Evolutionary conservation across 1,140 invertebrate species (phyloP).

Genomic region (Pissodes strobi): DNA sequence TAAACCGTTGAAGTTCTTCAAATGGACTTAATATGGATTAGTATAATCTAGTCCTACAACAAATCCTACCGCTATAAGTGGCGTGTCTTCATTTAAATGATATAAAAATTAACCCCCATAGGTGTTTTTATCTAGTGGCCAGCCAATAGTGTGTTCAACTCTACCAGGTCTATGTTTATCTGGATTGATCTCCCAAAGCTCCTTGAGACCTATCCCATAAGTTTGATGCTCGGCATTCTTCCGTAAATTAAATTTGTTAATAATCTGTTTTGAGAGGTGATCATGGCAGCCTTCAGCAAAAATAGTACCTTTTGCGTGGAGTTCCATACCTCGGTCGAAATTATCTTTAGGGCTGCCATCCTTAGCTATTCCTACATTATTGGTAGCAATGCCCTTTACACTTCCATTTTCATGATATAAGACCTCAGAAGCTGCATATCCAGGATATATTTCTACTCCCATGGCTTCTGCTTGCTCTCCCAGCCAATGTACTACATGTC

Average conservation of each 20-base stretch:
- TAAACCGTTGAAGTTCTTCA: conserved; percentile 91
- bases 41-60: conserved; percentile 94
- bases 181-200: conserved; percentile 95
- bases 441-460: conserved; percentile 98
- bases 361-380: conserved; percentile 98
- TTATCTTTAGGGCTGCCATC: conserved; percentile 97
- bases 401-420: conserved; percentile 92
- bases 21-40: conserved; percentile 97
- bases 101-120: conserved; percentile 98
- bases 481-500: conserved; percentile 95
- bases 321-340: conserved; percentile 98
- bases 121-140: conserved; percentile 90
- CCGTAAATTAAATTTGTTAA: conserved; percentile 82
- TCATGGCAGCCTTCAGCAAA: conserved; percentile 99
- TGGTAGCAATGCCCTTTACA: conserved; percentile 96
- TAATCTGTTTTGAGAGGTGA: conserved; percentile 92
- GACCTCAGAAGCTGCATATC: conserved; percentile 90
- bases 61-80: conserved; percentile 89
- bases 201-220: conserved; percentile 97
- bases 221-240: conserved; percentile 87
- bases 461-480: conserved; percentile 93
- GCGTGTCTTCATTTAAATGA: conserved; percentile 87
- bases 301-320: conserved; percentile 96
- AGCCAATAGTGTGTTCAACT: conserved; percentile 96
- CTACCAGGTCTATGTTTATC: conserved; percentile 87